Percentiles rank a stretch among this genome's conserved stretches.
phyloP scores from a whole-genome alignment of 2,888 invertebrate genomes.

The Volucella bombylans region DNA sequence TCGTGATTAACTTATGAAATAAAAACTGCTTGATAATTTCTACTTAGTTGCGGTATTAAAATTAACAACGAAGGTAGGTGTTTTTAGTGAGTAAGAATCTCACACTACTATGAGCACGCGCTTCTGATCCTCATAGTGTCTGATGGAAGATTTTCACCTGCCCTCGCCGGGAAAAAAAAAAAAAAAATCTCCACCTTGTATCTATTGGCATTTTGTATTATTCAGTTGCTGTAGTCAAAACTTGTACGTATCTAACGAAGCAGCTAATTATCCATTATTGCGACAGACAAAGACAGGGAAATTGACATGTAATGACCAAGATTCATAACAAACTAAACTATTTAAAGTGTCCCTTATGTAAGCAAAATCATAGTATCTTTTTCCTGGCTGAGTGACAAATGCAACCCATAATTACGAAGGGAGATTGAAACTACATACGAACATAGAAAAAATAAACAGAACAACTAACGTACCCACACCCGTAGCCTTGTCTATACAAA shows the following conservation, averaged over 20 bases:
- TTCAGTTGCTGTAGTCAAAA: background rate
- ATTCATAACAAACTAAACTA: conserved; percentile 44
- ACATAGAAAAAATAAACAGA: conserved; percentile 6
- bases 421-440: background rate
- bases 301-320: conserved; percentile 44
- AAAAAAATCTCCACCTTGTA: too few species aligned
- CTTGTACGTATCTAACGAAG: background rate
- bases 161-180: too few species aligned
- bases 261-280: conserved; percentile 17
- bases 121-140: too few species aligned
- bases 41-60: too few species aligned
- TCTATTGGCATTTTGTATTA: background rate
- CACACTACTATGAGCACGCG: too few species aligned
- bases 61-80: too few species aligned
- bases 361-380: conserved; percentile 16
- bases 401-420: conserved; percentile 24
- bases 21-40: too few species aligned
- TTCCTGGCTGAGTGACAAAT: conserved; percentile 24
- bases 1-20: too few species aligned
- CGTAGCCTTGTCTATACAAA: conserved; percentile 47
- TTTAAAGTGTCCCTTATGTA: conserved; percentile 46
- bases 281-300: conserved; percentile 23
- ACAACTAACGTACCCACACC: conserved; percentile 52
- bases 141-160: too few species aligned
- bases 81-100: too few species aligned